A percentile compares a stretch with the other conserved stretches of the same genome.
Evolutionary conservation across 2,113 vertebrate species (phyloP).

Genomic region (Poeciliopsis turrubarensis): DNA sequence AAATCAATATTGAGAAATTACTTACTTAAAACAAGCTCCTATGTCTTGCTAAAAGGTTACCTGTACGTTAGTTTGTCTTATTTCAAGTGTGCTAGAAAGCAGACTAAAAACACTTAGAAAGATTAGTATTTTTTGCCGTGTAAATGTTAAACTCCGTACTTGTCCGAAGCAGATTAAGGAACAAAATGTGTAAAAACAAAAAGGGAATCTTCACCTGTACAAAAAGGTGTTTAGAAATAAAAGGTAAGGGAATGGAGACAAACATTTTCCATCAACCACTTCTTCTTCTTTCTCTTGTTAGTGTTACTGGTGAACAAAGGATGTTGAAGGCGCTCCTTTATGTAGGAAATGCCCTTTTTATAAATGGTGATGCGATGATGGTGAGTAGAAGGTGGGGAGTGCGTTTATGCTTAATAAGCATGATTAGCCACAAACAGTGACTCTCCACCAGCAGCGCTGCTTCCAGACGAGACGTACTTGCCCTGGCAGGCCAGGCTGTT

Average conservation of each 20-base stretch:
- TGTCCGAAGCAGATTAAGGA: constrained; percentile 55
- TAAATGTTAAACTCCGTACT: constrained; percentile 40
- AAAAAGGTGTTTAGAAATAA: constrained; percentile 59
- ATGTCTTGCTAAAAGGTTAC: no score
- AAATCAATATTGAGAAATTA: no score
- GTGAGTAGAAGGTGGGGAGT: constrained; percentile 4
- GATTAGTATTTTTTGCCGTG: no score
- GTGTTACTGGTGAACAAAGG: constrained; percentile 7
- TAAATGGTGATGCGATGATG: constrained; percentile 3
- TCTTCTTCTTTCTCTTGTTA: constrained; percentile 23
- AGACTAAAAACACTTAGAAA: no score
- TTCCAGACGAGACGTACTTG: constrained; percentile 81
- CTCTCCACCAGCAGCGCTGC: constrained; percentile 84
- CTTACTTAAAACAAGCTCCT: no score
- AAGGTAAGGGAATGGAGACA: constrained; percentile 71
- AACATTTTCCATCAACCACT: constrained; percentile 44
- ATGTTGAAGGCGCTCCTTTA: neutral
- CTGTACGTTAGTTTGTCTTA: no score
- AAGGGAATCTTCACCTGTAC: constrained; percentile 47
- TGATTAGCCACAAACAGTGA: constrained; percentile 89
- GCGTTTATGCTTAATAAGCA: constrained; percentile 80
- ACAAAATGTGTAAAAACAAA: constrained; percentile 67
- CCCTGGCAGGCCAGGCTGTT: constrained; percentile 86
- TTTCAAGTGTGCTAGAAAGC: no score
- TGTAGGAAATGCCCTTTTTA: constrained; percentile 14